A percentile compares a stretch with the other conserved stretches of the same genome.
phyloP scores from a whole-genome alignment of 37 sponge, comb jelly and placozoan genomes.

The Oscarella lobularis region DNA sequence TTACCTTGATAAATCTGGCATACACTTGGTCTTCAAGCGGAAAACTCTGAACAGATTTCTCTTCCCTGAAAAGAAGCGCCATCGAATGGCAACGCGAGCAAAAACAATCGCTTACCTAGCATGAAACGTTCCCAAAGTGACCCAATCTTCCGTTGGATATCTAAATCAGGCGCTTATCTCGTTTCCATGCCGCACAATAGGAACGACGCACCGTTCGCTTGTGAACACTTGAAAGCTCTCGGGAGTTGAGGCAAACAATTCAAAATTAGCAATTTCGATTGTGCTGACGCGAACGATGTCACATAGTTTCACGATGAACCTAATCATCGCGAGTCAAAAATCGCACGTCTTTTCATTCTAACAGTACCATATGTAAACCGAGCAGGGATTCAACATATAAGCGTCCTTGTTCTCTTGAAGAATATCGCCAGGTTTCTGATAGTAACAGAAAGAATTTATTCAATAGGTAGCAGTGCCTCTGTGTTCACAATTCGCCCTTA shows the following conservation, averaged over 20 bases:
- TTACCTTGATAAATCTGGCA: constrained; percentile 55
- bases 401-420: constrained; percentile 68
- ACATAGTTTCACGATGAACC: constrained; percentile 84
- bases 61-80: no score
- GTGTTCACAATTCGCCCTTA: not conserved
- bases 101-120: not conserved
- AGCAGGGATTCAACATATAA: constrained; percentile 84
- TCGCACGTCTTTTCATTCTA: no score
- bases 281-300: constrained; percentile 49
- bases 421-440: constrained; percentile 60
- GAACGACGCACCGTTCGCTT: constrained; percentile 54
- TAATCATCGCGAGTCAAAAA: no score
- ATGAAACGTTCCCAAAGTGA: not conserved
- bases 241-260: constrained; percentile 87
- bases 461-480: no score
- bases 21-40: constrained; percentile 42
- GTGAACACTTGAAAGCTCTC: constrained; percentile 51
- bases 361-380: constrained; percentile 47
- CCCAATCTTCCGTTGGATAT: not conserved
- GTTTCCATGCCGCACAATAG: not conserved
- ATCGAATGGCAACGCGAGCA: no score
- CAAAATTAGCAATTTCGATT: constrained; percentile 71
- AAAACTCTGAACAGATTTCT: constrained; percentile 44
- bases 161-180: not conserved
- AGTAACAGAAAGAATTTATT: not conserved